These are phyloP conservation scores for Darevskia mixta DNA, from an alignment of 2,797 vertebrate genomes.

Conservation along the genomic window DNA sequence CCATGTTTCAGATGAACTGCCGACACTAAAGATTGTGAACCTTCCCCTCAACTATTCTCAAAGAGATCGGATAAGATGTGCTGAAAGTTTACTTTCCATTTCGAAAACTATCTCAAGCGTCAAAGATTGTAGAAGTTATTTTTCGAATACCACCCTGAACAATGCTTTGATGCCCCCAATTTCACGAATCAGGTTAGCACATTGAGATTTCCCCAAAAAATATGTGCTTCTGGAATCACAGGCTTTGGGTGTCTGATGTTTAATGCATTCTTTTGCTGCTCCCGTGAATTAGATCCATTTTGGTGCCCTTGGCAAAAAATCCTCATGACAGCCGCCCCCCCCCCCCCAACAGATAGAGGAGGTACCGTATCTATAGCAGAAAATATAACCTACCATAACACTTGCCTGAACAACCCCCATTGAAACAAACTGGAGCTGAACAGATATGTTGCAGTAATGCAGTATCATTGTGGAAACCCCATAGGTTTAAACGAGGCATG, in stretches of 20 bases:
- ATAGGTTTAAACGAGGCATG: not conserved
- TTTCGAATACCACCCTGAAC: not conserved
- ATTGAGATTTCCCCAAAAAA: not conserved
- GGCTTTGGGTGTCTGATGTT: not conserved
- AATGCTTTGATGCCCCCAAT: not conserved
- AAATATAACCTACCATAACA: not conserved
- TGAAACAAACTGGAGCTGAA: not conserved
- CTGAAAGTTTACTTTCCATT: not conserved
- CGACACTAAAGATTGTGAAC: conserved; percentile 55
- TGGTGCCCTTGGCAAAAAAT: not conserved
- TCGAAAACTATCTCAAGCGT: not conserved
- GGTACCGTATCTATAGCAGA: not conserved
- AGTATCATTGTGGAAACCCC: not conserved
- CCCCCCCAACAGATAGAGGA: not conserved
- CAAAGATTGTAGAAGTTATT: not conserved
- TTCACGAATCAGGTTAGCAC: conserved; percentile 1
- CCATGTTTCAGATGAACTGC: conserved; percentile 64
- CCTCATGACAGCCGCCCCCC: not conserved
- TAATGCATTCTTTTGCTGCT: not conserved
- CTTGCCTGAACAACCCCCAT: not conserved
- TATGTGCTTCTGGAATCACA: not conserved
- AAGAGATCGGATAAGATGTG: not conserved
- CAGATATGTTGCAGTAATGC: not conserved
- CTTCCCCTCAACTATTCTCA: conserved; percentile 21
- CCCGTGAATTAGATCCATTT: not conserved